These are phyloP conservation scores for Camponotus floridanus DNA, from an alignment of 1,140 invertebrate genomes.

Conservation along the genomic window DNA sequence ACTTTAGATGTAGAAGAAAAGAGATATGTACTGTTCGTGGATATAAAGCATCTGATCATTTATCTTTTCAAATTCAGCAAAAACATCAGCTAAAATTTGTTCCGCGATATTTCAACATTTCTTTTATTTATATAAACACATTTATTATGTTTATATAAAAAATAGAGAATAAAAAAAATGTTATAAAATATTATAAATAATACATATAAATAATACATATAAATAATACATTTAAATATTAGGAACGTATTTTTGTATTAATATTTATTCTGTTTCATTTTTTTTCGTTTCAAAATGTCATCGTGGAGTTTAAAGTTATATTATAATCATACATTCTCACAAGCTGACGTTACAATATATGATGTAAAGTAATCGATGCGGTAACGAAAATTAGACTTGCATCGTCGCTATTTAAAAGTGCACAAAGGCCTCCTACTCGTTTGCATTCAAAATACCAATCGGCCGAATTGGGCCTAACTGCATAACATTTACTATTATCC, in stretches of 20 bases:
- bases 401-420: slow-evolving; percentile 21
- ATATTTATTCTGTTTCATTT: background rate
- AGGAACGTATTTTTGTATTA: background rate
- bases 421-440: slow-evolving; percentile 14
- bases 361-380: slow-evolving; percentile 3
- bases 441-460: slow-evolving; percentile 37
- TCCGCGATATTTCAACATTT: background rate
- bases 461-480: slow-evolving; percentile 15
- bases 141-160: no score
- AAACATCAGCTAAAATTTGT: background rate
- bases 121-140: background rate
- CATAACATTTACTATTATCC: slow-evolving; percentile 44
- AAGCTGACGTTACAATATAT: background rate
- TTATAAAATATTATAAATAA: background rate
- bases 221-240: background rate
- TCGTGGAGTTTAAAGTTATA: background rate
- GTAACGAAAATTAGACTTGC: slow-evolving; percentile 38
- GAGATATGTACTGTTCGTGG: background rate
- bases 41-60: background rate
- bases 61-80: background rate
- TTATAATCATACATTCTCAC: background rate
- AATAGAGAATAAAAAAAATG: background rate
- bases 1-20: background rate
- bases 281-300: background rate
- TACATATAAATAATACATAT: background rate